Base-by-base conservation (phyloP, 2,113 vertebrate genomes). In the Menura novaehollandiae region DNA sequence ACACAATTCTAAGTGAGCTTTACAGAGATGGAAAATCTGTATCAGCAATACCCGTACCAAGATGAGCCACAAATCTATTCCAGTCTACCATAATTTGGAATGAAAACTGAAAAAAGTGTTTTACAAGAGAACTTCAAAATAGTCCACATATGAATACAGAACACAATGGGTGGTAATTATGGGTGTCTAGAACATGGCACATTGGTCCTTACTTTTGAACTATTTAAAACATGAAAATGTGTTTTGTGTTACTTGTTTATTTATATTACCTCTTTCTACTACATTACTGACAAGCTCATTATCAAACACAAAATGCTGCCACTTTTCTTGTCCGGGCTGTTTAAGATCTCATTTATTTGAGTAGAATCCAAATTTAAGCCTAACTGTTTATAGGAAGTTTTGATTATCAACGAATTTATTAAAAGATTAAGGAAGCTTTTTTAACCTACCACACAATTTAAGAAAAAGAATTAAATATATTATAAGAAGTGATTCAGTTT, bases 41-140 rank as follows among this genome's bases (percentile, higher is more conserved):
- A 7, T 59, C 17, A 47, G 15, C 22, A 76, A n/a, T 68, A 46
- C 20, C 28, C 0, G 0, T n/a, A 60, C 10, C 20, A 37, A n/a
- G 13, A 26, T 5, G 32, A 33, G 28, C 37, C 28, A 55, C 17
- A 46, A 47, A 9, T 75, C 71, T 63, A 46, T 76, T 81, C 24
- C 16, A 58, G 17, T 37, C 5, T 78, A 26, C 16, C 23, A 9
- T 62, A 59, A 53, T 37, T 33, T 62, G 22, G 89, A 85, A 63
- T 71, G 7, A 62, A 52, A 77, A 35, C 35, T 10, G 15, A 4
- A n/a, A 46, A 67, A 33, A 33, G 11, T 20, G 1, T 52, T 85
- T 81, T 32, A 20, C 9, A 20, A 22, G 33, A 26, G 21, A 58
- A 51, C 16, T 44, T 87, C 5, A 41, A 43, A 58, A 19, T 22